phyloP scores from a whole-genome alignment of 1,140 invertebrate genomes.

The Brachionus koreanus region DNA sequence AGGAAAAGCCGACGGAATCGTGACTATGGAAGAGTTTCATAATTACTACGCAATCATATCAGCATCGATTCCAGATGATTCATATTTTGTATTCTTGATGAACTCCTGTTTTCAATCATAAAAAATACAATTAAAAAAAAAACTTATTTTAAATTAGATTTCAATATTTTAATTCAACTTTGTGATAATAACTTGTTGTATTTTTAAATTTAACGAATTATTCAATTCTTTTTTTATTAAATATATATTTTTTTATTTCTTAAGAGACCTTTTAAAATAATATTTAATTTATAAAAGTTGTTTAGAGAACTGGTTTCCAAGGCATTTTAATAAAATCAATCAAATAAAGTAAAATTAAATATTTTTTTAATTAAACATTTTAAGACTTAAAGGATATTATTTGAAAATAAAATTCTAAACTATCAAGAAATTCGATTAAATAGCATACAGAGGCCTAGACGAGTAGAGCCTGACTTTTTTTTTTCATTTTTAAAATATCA shows the following conservation, averaged over 20 bases:
- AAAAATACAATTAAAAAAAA: background rate
- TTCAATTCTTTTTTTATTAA: background rate
- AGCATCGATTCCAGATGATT: slow-evolving; percentile 40
- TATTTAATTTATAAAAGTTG: background rate
- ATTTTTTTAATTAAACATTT: too few species aligned
- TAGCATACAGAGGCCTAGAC: too few species aligned
- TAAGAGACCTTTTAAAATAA: background rate
- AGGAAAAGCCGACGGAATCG: slow-evolving; percentile 25
- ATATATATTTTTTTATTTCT: background rate
- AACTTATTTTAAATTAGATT: background rate
- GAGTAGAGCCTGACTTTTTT: too few species aligned
- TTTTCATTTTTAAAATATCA: too few species aligned
- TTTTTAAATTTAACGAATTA: background rate
- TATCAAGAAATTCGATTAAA: too few species aligned
- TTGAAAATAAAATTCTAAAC: too few species aligned
- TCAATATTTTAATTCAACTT: background rate
- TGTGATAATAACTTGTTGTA: background rate
- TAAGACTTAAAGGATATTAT: too few species aligned
- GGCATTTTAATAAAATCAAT: background rate
- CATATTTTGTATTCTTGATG: slow-evolving; percentile 44
- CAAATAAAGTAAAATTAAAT: background rate
- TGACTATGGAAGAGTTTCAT: slow-evolving; percentile 42
- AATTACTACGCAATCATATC: slow-evolving; percentile 43
- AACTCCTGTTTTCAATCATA: slow-evolving; percentile 26
- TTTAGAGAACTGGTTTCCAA: background rate